Base-by-base conservation (phyloP, 2,888 invertebrate genomes). In the Cylindroiulus punctatus region DNA sequence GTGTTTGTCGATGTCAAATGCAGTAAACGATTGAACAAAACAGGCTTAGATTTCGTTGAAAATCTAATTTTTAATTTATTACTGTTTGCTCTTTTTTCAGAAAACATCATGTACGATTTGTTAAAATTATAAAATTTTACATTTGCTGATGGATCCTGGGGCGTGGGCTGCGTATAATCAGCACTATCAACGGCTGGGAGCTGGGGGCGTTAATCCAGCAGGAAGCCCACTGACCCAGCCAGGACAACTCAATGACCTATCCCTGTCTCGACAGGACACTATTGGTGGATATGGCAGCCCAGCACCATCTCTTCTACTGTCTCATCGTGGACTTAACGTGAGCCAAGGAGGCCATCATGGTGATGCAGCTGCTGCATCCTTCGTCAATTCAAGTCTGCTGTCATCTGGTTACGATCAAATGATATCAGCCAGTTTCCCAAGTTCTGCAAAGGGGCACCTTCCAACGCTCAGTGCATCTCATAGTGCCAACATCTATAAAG, bases 81-180 rank as follows among this genome's bases (percentile, higher is more conserved):
- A 0, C 8, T 0, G 8, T 76, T 76, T 76, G 30, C 30, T 76
- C 30, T 76, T 14, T 3, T 76, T 76, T 76, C 76, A 76, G 76
- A 76, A 76, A 76, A 30, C 76, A 76, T 30, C 26, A 76, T 76
- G 76, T 14, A 76, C 76, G 76, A 30, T 76, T 76, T 76, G 76
- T 30, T 76, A 76, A 14, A 76, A 30, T 26, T 76, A 30, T 76
- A 76, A 76, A 76, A 76, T 76, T 76, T 30, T 76, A 76, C 83
- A 40, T 83, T 44, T 44, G 44, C 83, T 86, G 87, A 89, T 89
- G 89, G 88, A 88, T 86, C 88, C 89, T 14, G 87, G 87, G 57
- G 87, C 88, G 76, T 89, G 89, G 89, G 88, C 89, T 84, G 88
- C 88, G 32, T 89, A 89, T 87, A 87, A 88, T 86, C 89, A 88